Evolutionary conservation across 2,888 invertebrate genomes (phyloP).

Genomic region (Anorthoa munda): DNA sequence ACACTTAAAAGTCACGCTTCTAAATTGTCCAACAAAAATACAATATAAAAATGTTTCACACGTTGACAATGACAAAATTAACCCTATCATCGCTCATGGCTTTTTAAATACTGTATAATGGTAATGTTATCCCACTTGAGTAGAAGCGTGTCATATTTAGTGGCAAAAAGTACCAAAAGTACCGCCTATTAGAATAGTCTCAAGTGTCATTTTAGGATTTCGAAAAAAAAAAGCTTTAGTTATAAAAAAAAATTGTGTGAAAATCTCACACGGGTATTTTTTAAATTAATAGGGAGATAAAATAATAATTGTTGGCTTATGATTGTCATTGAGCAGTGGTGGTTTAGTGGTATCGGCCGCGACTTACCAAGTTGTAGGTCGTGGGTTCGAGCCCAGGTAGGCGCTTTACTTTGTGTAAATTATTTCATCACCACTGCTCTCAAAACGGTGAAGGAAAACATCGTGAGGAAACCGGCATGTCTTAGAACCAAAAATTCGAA

Average conservation of each 20-base stretch:
- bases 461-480: too few species aligned
- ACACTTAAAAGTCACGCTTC: constrained; percentile 38
- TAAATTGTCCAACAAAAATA: constrained; percentile 50
- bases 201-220: constrained; percentile 76
- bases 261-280: constrained; percentile 61
- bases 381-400: too few species aligned
- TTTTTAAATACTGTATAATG: constrained; percentile 78
- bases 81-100: constrained; percentile 62
- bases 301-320: background rate
- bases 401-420: too few species aligned
- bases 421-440: too few species aligned
- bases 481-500: too few species aligned
- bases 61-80: constrained; percentile 55
- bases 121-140: constrained; percentile 83
- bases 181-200: constrained; percentile 51
- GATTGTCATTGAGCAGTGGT: background rate
- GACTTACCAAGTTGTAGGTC: too few species aligned
- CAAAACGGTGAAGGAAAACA: too few species aligned
- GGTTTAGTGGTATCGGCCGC: too few species aligned
- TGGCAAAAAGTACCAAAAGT: constrained; percentile 70
- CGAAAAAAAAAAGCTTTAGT: constrained; percentile 60
- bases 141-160: constrained; percentile 80
- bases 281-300: background rate
- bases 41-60: constrained; percentile 48
- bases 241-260: constrained; percentile 40